Percentiles rank a stretch among this genome's conserved stretches.
Conservation (phyloP, 2,797 vertebrate genomes). For the Pangasius mekongensis region DNA sequence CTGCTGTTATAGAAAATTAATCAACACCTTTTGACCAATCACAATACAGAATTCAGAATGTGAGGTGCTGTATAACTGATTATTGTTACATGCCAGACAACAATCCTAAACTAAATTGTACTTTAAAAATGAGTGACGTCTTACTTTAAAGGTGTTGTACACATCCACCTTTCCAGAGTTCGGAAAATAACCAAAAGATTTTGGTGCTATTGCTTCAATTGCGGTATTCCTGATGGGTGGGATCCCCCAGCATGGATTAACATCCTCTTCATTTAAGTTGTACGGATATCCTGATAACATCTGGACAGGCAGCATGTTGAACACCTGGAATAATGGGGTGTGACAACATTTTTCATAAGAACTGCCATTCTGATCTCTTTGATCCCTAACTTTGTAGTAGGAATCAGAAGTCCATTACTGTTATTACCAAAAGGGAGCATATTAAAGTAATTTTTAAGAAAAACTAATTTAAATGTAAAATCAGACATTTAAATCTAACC, state of each 20-base stretch:
- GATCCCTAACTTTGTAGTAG: not conserved
- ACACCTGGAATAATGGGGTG: constrained; percentile 62
- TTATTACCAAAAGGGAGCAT: not conserved
- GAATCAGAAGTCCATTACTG: not conserved
- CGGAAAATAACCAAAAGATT: not conserved
- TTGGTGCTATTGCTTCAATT: not conserved
- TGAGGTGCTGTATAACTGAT: not conserved
- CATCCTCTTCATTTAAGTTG: not conserved
- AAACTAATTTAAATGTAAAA: not conserved
- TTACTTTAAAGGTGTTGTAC: constrained; percentile 18
- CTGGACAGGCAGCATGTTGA: constrained; percentile 64
- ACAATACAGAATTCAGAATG: not conserved
- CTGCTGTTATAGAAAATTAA: not conserved
- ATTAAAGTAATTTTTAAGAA: too few relatives aligned
- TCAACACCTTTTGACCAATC: not conserved
- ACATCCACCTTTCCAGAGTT: not conserved
- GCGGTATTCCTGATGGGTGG: too few relatives aligned
- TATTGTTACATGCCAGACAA: not conserved
- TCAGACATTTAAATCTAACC: too few relatives aligned
- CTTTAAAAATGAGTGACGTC: not conserved
- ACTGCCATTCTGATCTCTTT: not conserved
- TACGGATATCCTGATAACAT: constrained; percentile 30
- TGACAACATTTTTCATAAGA: not conserved
- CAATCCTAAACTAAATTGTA: not conserved
- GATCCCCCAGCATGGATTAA: not conserved